phyloP scores from a whole-genome alignment of 1,140 invertebrate species.

The Babylonia areolata region DNA sequence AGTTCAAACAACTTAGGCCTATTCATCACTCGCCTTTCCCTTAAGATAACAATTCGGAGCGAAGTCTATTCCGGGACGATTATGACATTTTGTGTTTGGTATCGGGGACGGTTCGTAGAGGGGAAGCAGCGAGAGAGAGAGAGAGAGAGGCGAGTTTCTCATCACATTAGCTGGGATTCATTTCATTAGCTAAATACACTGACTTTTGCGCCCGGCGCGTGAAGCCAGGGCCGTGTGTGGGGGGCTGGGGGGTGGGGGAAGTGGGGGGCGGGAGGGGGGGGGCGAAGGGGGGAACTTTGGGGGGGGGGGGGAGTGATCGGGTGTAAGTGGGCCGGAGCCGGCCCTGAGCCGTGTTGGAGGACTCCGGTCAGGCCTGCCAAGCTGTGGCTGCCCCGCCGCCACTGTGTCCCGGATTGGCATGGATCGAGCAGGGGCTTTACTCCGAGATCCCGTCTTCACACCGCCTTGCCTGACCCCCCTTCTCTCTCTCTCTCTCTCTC shows the following conservation, averaged over 20 bases:
- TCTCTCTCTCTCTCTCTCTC: neutral
- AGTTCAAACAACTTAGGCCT: no score
- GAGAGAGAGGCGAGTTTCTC: neutral
- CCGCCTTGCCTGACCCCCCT: neutral
- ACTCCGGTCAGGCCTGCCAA: neutral
- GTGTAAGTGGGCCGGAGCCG: neutral
- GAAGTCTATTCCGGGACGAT: neutral
- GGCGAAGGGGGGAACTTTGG: no score
- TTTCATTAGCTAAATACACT: constrained; percentile 12
- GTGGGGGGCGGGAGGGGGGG: neutral
- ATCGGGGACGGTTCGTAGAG: no score
- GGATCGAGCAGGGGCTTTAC: neutral
- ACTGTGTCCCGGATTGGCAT: neutral
- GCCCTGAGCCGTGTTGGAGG: neutral
- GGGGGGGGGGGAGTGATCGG: neutral
- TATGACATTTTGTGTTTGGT: constrained; percentile 3
- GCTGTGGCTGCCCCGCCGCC: neutral
- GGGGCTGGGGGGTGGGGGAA: neutral
- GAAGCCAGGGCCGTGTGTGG: neutral
- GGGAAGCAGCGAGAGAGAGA: no score
- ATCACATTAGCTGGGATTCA: constrained; percentile 3
- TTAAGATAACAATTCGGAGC: neutral
- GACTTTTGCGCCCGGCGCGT: constrained; percentile 4
- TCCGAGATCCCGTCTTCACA: neutral
- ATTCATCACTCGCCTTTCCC: neutral